Conservation (phyloP, 2,888 invertebrate species). For the Agonopterix alstromeriana region DNA sequence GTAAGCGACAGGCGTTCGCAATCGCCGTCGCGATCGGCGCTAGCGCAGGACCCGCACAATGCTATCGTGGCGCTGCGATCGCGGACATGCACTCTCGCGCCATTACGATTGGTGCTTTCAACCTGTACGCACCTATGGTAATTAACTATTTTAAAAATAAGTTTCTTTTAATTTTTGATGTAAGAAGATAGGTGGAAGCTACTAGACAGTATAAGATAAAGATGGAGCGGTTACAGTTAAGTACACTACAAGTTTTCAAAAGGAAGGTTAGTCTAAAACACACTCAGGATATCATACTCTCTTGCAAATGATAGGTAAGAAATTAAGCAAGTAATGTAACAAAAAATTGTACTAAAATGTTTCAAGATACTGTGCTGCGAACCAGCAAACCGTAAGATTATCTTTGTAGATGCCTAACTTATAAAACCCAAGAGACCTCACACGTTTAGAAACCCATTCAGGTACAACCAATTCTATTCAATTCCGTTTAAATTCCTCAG, state of each 20-base stretch:
- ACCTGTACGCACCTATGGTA: constrained; percentile 51
- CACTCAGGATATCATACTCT: too few species aligned
- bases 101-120: constrained; percentile 64
- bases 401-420: too few species aligned
- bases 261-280: too few species aligned
- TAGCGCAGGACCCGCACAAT: constrained; percentile 61
- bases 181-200: too few species aligned
- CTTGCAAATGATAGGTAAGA: too few species aligned
- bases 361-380: too few species aligned
- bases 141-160: constrained; percentile 51
- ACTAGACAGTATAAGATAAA: too few species aligned
- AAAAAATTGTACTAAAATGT: too few species aligned
- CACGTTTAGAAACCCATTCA: constrained; percentile 22
- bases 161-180: background rate
- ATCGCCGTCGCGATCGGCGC: constrained; percentile 69
- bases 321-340: too few species aligned
- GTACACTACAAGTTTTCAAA: too few species aligned
- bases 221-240: too few species aligned
- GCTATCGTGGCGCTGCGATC: constrained; percentile 70
- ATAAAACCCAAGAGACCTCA: background rate
- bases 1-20: constrained; percentile 69
- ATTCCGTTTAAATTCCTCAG: constrained; percentile 24
- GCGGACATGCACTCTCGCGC: constrained; percentile 64
- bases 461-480: constrained; percentile 31
- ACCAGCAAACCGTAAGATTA: too few species aligned